Conservation (phyloP, 2,797 vertebrate species). For the Pristis pectinata region DNA sequence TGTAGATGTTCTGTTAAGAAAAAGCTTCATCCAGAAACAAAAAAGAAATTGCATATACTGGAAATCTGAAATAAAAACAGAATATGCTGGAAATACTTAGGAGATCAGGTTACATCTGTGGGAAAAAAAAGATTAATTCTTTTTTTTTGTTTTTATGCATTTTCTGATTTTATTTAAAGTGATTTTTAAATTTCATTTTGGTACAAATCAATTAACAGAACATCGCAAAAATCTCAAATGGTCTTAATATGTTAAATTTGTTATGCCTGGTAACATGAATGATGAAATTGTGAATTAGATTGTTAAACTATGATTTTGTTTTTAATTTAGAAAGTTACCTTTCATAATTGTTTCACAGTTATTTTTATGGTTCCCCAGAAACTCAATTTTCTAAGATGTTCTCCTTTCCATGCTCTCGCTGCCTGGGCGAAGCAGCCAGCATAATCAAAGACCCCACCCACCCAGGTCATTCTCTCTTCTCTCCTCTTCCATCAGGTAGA, state of each 20-base stretch:
- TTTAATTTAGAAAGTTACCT: background rate
- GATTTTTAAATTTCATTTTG: background rate
- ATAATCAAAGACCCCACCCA: no score
- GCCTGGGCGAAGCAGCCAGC: no score
- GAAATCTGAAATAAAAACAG: no score
- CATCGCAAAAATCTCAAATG: background rate
- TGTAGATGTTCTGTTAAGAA: conserved; percentile 46
- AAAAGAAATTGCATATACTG: no score
- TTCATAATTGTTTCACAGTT: background rate
- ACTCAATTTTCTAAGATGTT: background rate
- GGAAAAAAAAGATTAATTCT: no score
- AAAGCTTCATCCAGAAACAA: background rate
- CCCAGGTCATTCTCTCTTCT: no score
- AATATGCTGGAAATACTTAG: no score
- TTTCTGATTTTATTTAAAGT: no score
- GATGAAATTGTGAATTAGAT: background rate
- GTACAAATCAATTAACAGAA: background rate
- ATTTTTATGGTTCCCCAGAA: background rate
- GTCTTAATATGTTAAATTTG: no score
- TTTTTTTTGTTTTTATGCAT: no score
- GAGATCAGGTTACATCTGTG: no score
- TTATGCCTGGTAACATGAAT: background rate
- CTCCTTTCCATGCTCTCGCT: no score
- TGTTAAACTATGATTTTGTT: background rate
- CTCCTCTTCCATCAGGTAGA: background rate